A percentile compares a stretch with the other conserved stretches of the same genome.
phyloP scores from a whole-genome alignment of 2,888 invertebrate species.

The Cosmorhoe ocellata region DNA sequence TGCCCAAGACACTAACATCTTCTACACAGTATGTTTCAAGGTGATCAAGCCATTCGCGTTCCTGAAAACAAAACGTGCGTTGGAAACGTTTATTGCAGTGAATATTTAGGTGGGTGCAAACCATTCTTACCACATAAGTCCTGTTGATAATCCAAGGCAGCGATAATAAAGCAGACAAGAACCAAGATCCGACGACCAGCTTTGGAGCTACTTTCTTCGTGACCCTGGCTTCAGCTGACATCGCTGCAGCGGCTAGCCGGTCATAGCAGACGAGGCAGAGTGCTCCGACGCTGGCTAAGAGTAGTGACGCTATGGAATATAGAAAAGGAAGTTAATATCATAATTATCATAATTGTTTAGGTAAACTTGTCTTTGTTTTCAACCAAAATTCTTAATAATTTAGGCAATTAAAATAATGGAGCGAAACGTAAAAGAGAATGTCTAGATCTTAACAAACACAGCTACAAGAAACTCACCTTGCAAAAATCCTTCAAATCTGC shows the following conservation, averaged over 20 bases:
- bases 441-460: no score
- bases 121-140: constrained; percentile 76
- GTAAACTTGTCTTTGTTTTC: no score
- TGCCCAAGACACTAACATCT: constrained; percentile 82
- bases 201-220: constrained; percentile 85
- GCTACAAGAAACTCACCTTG: constrained; percentile 78
- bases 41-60: constrained; percentile 89
- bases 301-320: constrained; percentile 82
- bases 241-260: constrained; percentile 89
- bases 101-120: no score
- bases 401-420: no score
- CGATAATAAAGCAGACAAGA: constrained; percentile 84
- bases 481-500: constrained; percentile 89
- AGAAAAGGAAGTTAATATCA: not conserved
- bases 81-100: no score
- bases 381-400: no score
- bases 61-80: constrained; percentile 65
- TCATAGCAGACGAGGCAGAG: constrained; percentile 91
- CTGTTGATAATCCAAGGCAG: constrained; percentile 85
- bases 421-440: no score
- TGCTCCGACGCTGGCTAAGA: constrained; percentile 89
- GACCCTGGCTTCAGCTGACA: constrained; percentile 87
- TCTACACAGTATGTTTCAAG: constrained; percentile 90
- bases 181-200: constrained; percentile 86
- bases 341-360: no score